Percentiles rank a stretch among this genome's conserved stretches.
Evolutionary conservation across 2,113 vertebrate genomes (phyloP).

Genomic region (Symphodus melops): DNA sequence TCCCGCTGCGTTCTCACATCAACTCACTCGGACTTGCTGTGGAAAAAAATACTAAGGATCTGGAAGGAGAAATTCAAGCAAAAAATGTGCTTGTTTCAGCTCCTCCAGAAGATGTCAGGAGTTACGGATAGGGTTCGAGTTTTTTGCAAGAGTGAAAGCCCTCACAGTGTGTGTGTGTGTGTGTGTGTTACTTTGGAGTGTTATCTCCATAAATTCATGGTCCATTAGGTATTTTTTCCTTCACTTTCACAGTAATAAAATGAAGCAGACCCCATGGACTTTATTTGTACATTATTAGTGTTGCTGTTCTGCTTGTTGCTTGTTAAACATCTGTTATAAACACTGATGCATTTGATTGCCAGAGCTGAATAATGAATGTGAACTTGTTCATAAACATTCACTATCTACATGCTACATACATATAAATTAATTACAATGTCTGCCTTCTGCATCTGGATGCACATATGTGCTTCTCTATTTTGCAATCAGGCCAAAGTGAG

Average conservation of each 20-base stretch:
- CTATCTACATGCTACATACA: not conserved
- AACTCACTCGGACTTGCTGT: no score
- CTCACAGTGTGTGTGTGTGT: no score
- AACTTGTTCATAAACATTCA: not conserved
- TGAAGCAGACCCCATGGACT: not conserved
- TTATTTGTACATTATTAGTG: constrained; percentile 3
- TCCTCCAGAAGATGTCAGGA: no score
- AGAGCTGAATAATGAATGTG: constrained; percentile 8
- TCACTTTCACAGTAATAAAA: not conserved
- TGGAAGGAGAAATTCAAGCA: no score
- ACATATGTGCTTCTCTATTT: constrained; percentile 19
- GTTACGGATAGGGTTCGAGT: no score
- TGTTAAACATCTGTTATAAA: constrained; percentile 17
- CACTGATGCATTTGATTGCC: not conserved
- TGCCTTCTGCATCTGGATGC: constrained; percentile 14
- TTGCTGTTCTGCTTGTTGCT: not conserved
- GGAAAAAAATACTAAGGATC: no score
- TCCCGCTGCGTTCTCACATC: no score
- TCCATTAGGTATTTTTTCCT: not conserved
- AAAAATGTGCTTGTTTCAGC: no score
- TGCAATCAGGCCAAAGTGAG: constrained; percentile 51
- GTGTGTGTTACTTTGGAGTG: no score
- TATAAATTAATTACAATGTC: constrained; percentile 13
- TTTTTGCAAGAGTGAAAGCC: no score
- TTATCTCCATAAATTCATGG: not conserved